These are phyloP conservation scores for Myrmecobius fasciatus DNA, from an alignment of 2,113 vertebrate species.

Conservation along the genomic window DNA sequence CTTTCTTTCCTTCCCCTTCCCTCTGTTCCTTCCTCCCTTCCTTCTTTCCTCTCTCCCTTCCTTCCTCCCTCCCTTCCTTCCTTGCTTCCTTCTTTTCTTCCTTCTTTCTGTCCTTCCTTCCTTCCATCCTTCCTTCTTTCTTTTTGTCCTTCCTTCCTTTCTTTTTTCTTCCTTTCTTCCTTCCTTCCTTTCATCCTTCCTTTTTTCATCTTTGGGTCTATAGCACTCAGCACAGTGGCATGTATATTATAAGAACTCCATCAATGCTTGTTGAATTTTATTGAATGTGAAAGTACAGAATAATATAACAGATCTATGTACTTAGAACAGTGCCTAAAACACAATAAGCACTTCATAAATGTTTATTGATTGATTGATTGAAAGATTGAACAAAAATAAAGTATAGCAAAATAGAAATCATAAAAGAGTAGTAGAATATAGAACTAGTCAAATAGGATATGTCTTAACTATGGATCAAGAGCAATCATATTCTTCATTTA, in stretches of 20 bases:
- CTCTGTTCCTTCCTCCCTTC: rapidly evolving
- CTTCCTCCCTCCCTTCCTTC: neutral
- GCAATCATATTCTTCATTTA: neutral
- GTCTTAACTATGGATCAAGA: constrained; percentile 6
- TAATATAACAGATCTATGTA: neutral
- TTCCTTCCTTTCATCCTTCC: neutral
- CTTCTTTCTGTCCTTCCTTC: too few species aligned
- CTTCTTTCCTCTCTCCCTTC: rapidly evolving
- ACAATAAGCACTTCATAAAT: constrained; percentile 22
- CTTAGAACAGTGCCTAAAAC: neutral
- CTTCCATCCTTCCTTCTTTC: neutral
- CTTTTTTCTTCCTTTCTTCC: neutral
- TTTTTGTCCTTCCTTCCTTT: too few species aligned
- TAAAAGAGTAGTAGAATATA: neutral
- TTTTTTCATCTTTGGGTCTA: neutral
- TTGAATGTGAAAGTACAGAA: neutral
- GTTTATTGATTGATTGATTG: neutral
- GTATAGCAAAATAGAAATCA: neutral
- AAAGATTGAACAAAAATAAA: neutral
- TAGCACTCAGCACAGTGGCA: neutral
- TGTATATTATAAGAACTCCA: neutral
- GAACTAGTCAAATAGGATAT: neutral
- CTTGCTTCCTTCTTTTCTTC: neutral
- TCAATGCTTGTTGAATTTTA: neutral
- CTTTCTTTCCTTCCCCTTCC: too few species aligned